Percentiles rank a stretch among this genome's conserved stretches.
Evolutionary conservation across 2,888 invertebrate species (phyloP).

Genomic region (Cantharis rufa): DNA sequence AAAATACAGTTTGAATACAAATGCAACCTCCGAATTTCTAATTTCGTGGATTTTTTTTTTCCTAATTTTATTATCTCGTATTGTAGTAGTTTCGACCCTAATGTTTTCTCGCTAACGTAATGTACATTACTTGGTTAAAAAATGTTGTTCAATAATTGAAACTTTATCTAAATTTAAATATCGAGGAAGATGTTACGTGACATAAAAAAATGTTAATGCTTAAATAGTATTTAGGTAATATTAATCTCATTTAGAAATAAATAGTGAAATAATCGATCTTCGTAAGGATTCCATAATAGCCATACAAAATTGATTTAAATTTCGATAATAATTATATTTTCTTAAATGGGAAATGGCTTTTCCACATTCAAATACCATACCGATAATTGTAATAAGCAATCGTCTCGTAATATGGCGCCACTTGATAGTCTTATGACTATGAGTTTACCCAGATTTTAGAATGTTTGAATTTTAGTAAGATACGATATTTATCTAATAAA

Average conservation of each 20-base stretch:
- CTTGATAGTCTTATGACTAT: not conserved
- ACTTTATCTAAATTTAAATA: not conserved
- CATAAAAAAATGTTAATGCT: not conserved
- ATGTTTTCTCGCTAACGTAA: not conserved
- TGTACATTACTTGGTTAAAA: not conserved
- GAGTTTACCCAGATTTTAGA: not conserved
- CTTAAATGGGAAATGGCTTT: not conserved
- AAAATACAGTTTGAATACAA: not conserved
- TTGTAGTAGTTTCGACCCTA: not conserved
- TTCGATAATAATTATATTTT: no score
- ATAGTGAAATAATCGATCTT: no score
- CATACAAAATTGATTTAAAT: no score
- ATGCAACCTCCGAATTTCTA: not conserved
- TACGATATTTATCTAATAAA: not conserved
- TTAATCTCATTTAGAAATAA: no score
- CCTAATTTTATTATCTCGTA: no score
- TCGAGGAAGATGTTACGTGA: not conserved
- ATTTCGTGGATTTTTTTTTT: not conserved
- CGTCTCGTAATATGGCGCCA: not conserved
- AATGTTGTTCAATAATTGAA: not conserved
- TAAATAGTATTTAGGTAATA: no score
- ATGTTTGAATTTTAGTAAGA: no score
- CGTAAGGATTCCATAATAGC: no score
- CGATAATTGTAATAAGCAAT: not conserved
- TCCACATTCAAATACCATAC: not conserved